Base-by-base conservation (phyloP, 1,140 invertebrate genomes). In the Samia ricini region DNA sequence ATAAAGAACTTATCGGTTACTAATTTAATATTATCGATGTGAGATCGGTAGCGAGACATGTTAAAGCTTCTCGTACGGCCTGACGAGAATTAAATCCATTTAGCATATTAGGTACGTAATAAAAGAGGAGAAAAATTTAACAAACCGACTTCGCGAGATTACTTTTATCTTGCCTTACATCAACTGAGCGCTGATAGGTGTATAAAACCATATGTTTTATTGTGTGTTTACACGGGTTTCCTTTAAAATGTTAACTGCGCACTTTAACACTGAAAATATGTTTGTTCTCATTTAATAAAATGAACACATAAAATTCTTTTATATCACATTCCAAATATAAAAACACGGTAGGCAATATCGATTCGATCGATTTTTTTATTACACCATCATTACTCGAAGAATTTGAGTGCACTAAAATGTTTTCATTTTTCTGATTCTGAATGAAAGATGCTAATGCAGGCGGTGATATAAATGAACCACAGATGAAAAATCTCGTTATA, bases 91-190 rank as follows among this genome's bases (percentile, higher is more conserved):
- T 55, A 76, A 72, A 69, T 61, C 71, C 63, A 65, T 64, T 71
- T 60, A 62, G 60, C 49, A 70, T 61, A 69, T 72, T 68, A 66
- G 62, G 42, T 61, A 62, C 69, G 71, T 75, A 72, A 70, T 63
- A 76, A 69, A 75, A 75, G 73, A 72, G 70, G 61, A 60, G 63
- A 67, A 63, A 69, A 74, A 77, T 65, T 71, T 67, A 66, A 42
- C 61, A 66, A 63, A 61, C 65, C 58, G 56, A 67, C 60, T 70
- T 66, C 74, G 60, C 60, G 55, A 75, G 70, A 77, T 67, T 63
- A 64, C 63, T 61, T 66, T 79, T 77, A 79, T 79, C 77, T 68
- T 63, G 58, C 66, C 68, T 74, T 71, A 64, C 60, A 79, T 79
- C 75, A 65, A 56, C 56, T 42, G 4, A 42, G 33, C n/a, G 12